Base-by-base conservation (phyloP, 2,888 invertebrate genomes). In the Proisotoma minuta region DNA sequence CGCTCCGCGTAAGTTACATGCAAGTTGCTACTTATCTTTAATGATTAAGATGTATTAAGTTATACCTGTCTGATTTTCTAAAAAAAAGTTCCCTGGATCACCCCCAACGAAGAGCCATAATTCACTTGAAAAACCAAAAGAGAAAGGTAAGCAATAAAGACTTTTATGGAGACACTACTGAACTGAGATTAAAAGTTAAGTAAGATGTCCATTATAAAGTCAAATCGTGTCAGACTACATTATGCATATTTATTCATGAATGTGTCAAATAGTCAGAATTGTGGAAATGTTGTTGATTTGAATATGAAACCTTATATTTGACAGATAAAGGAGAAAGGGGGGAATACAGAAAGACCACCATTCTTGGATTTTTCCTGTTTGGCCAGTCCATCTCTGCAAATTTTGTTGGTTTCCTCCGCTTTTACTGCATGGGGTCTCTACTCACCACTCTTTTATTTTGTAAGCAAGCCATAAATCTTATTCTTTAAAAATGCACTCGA, bases 71-170 rank as follows among this genome's bases (percentile, higher is more conserved):
- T n/a, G n/a, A n/a, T n/a, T n/a, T 91, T 5, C 90, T 91, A n/a
- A n/a, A n/a, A n/a, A n/a, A n/a, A n/a, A n/a, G n/a, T 0, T 89
- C 90, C 0, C 81, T 92, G 8, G 91, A 92, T 78, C 91, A 91
- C 77, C 91, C 91, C 0, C 89, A 91, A 77, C 79, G 91, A 63
- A 82, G 91, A 65, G 91, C 91, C 63, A 91, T 92, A 74, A 81
- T 91, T 50, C 91, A 92, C 78, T 84, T 92, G 75, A 91, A 91
- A 79, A 91, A 89, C 78, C 91, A 91, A 77, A 89, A 90, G 76
- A 81, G 88, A 67, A 88, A 88, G 50, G 67, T 67, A 57, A 49
- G 48, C 28, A 15, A 15, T 57, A 20, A 23, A 34, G 10, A 34
- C n/a, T n/a, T n/a, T n/a, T n/a, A n/a, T n/a, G n/a, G n/a, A n/a